Conservation (phyloP, 2,797 vertebrate genomes). For the Tarsius wallacei region DNA sequence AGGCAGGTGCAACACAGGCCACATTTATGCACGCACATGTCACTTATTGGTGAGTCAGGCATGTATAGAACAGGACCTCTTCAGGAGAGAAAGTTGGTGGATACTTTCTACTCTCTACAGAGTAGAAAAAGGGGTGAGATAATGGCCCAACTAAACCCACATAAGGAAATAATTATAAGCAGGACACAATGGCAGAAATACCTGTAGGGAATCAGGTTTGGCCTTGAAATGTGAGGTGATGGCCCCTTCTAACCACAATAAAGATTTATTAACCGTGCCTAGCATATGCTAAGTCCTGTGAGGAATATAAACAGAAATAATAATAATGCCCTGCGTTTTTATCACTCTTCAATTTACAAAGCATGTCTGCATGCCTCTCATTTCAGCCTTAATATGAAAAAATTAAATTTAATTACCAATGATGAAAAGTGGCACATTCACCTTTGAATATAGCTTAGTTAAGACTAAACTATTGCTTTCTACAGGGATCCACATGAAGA, state of each 20-base stretch:
- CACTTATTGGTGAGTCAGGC: background rate
- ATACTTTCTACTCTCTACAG: background rate
- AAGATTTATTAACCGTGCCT: background rate
- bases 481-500: background rate
- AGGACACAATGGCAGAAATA: background rate
- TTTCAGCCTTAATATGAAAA: conserved; percentile 23
- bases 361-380: background rate
- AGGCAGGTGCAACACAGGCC: background rate
- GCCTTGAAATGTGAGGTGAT: background rate
- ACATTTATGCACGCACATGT: background rate
- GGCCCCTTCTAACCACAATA: background rate
- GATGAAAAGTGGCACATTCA: conserved; percentile 12
- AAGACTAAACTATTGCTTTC: conserved; percentile 12
- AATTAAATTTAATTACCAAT: background rate
- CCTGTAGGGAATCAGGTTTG: background rate
- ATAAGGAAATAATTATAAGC: conserved; percentile 33
- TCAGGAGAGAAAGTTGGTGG: conserved; percentile 17
- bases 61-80: background rate
- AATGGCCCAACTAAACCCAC: background rate
- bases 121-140: background rate
- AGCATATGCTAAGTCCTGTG: background rate
- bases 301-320: background rate
- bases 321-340: background rate
- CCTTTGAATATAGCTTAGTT: background rate
- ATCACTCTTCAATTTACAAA: background rate